Evolutionary conservation across 2,113 vertebrate genomes (phyloP), one percentile per base, ranked within the genome.

Genomic region (Micromys minutus): DNA sequence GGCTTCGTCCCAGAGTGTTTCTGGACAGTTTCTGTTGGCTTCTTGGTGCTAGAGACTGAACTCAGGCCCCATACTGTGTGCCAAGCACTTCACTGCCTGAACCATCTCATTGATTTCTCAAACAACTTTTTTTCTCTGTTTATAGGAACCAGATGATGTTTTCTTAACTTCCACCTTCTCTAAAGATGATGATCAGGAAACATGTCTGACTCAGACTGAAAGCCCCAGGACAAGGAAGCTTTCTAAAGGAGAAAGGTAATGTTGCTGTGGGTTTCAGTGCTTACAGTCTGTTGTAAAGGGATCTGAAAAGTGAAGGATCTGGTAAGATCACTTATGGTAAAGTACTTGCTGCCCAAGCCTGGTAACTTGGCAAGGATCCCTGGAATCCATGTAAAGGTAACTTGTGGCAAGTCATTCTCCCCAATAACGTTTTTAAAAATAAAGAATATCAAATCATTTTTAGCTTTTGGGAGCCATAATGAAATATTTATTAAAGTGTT

Each of bases 161-260:
- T 1, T 36, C 86, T 80, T 97, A 55, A 57, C 55, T 57, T 57
- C 55, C 17, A 90, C 87, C 79, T 86, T 39, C 36, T 90, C 94
- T 85, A 63, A 97, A 50, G 79, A 97, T 17, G 63, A 45, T 94
- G 93, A 97, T 65, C 69, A 86, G 92, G 81, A 87, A 69, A 52
- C 76, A 52, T 24, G 5, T 71, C 39, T 67, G 67, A 6, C 83
- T 91, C 65, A 89, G 39, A 50, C 52, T 71, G 84, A 93, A 92
- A 89, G 59, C 84, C 87, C 96, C 59, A 95, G 97, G 65, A 94
- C 92, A 81, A 96, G 42, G 4, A 92, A 85, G 34, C 31, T 76
- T 89, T 67, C 95, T 74, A 61, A 92, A 97, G 93, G 84, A 55
- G 89, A 95, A 95, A 98, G 98, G 98, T 97, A 98, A 97, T 67